These are phyloP conservation scores for Melanerpes formicivorus DNA, from an alignment of 2,113 vertebrate genomes.

Conservation along the genomic window DNA sequence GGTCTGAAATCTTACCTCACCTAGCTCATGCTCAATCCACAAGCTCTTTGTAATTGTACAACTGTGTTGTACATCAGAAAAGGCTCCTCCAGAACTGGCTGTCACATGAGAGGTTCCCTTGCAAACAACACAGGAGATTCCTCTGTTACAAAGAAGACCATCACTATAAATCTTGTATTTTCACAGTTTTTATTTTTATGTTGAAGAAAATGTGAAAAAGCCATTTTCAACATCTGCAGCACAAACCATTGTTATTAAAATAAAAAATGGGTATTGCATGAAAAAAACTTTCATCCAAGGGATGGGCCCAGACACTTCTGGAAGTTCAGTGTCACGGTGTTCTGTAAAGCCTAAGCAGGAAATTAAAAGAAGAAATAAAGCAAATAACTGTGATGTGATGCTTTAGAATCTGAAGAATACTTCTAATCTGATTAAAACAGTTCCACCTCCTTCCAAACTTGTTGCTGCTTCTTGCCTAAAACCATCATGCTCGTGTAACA, in stretches of 20 bases:
- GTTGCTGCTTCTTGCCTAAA: not conserved
- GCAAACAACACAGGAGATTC: not conserved
- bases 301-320: not conserved
- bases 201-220: conserved; percentile 29
- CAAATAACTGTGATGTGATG: not conserved
- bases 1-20: not conserved
- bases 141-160: not conserved
- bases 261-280: not conserved
- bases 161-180: not conserved
- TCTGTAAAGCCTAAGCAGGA: not conserved
- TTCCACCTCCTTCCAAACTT: not conserved
- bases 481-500: not conserved
- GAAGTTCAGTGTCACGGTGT: not conserved
- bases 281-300: not conserved
- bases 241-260: not conserved
- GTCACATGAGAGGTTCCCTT: not conserved
- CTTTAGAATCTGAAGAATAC: not conserved
- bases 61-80: not conserved
- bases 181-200: not conserved
- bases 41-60: not conserved
- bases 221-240: conserved; percentile 16
- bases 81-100: not conserved
- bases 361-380: not conserved
- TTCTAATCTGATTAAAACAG: not conserved
- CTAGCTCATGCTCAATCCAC: not conserved